Conservation (phyloP, 1,140 invertebrate species). For the Eriocheir sinensis region DNA sequence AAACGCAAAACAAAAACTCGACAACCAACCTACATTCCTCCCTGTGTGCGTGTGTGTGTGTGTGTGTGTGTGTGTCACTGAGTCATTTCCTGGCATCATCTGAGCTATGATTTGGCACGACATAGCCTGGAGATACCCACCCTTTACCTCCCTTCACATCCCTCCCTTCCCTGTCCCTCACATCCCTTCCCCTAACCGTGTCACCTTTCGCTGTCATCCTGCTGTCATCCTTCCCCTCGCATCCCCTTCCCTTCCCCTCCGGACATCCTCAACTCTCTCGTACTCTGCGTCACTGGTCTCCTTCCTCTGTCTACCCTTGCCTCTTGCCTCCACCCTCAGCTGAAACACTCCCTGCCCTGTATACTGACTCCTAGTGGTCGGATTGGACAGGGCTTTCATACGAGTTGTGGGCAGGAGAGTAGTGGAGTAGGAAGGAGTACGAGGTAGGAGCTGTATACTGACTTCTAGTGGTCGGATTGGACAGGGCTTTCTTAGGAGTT, state of each 20-base stretch:
- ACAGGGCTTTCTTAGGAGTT: no score
- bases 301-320: background rate
- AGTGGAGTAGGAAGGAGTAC: no score
- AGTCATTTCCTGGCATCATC: background rate
- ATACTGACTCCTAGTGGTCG: no score
- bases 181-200: no score
- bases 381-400: no score
- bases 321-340: background rate
- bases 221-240: background rate
- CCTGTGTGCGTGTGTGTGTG: background rate
- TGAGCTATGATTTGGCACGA: background rate
- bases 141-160: background rate
- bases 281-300: background rate
- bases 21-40: no score
- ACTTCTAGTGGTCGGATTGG: no score
- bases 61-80: background rate
- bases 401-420: no score
- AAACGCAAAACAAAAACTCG: no score
- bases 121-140: background rate
- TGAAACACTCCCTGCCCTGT: background rate
- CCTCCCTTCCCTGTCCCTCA: no score
- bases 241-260: background rate
- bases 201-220: background rate
- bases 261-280: slow-evolving; percentile 3
- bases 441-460: no score